These are phyloP conservation scores for Panulirus ornatus DNA, from an alignment of 1,140 invertebrate genomes.

Conservation along the genomic window DNA sequence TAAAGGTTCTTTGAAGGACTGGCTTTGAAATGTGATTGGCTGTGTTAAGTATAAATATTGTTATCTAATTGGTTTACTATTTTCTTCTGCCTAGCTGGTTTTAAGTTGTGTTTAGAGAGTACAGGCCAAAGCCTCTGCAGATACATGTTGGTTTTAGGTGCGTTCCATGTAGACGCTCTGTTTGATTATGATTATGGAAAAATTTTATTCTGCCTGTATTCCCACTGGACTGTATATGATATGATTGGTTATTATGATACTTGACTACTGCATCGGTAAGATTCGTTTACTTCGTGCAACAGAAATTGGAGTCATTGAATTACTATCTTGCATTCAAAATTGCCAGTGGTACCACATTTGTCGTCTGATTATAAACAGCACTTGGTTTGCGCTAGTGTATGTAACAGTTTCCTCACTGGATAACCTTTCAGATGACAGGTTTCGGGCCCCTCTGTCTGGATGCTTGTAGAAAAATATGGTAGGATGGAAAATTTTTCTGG, in stretches of 20 bases:
- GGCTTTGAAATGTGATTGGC: conserved; percentile 63
- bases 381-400: conserved; percentile 68
- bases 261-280: conserved; percentile 45
- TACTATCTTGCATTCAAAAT: conserved; percentile 54
- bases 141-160: conserved; percentile 56
- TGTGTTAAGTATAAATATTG: conserved; percentile 63
- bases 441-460: conserved; percentile 47
- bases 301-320: conserved; percentile 31
- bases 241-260: conserved; percentile 62
- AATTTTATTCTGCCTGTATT: conserved; percentile 64
- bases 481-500: background rate
- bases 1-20: conserved; percentile 9
- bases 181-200: conserved; percentile 55
- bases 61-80: conserved; percentile 49
- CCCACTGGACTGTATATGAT: conserved; percentile 58
- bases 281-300: conserved; percentile 11
- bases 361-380: conserved; percentile 53
- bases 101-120: conserved; percentile 32
- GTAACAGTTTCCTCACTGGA: conserved; percentile 65
- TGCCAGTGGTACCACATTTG: conserved; percentile 64
- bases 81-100: conserved; percentile 48
- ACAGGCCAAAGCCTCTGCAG: conserved; percentile 27
- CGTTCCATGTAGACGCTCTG: conserved; percentile 69
- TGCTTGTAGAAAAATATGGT: conserved; percentile 36
- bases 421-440: conserved; percentile 64